Percentiles rank a stretch among this genome's conserved stretches.
These are phyloP conservation scores for Diorhabda elongata DNA, from an alignment of 1,140 invertebrate genomes.

Conservation along the genomic window DNA sequence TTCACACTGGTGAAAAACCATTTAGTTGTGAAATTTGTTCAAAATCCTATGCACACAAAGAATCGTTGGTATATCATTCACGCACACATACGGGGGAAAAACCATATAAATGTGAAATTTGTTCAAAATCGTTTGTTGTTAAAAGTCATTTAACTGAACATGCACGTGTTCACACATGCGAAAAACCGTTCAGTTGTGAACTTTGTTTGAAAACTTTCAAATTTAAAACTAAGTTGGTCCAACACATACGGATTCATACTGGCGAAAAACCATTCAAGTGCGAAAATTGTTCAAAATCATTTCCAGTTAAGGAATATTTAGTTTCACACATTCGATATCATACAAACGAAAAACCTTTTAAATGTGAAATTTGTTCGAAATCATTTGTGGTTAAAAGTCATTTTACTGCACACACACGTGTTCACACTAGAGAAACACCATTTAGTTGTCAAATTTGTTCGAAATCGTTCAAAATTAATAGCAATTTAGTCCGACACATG, in stretches of 20 bases:
- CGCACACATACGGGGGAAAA: too few species aligned
- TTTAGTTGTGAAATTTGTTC: conserved; percentile 1
- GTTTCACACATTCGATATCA: background rate
- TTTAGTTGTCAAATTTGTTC: background rate
- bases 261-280: background rate
- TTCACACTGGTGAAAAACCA: background rate
- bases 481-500: background rate
- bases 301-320: background rate
- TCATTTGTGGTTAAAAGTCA: background rate
- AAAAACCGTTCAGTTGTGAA: background rate
- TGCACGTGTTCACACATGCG: background rate
- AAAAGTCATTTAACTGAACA: background rate
- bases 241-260: background rate
- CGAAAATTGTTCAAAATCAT: background rate
- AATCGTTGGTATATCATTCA: background rate
- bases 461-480: background rate
- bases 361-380: background rate
- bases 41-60: background rate
- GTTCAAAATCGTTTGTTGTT: too few species aligned
- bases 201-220: background rate
- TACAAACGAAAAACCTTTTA: background rate
- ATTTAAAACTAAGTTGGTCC: background rate
- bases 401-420: background rate
- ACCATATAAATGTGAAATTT: too few species aligned
- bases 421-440: background rate